These are phyloP conservation scores for Phyllotreta striolata DNA, from an alignment of 2,888 invertebrate genomes.

Conservation along the genomic window DNA sequence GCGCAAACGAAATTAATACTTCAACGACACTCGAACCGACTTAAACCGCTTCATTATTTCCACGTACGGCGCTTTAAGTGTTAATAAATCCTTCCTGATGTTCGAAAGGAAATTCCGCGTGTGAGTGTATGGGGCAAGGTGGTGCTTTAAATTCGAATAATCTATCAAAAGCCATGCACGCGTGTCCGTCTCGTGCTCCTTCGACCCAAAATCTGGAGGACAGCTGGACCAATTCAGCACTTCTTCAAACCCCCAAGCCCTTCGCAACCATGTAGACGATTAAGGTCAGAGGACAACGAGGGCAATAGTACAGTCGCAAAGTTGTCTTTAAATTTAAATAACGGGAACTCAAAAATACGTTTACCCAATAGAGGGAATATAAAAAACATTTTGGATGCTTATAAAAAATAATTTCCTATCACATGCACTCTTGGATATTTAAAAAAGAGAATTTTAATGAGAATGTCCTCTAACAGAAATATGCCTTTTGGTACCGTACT, in stretches of 20 bases:
- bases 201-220: conserved; percentile 37
- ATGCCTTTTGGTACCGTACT: conserved; percentile 7
- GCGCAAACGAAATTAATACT: neutral
- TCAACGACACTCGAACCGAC: neutral
- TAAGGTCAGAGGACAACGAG: conserved; percentile 40
- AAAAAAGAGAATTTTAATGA: neutral
- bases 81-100: too few species aligned
- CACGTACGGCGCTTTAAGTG: too few species aligned
- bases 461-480: neutral
- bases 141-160: conserved; percentile 28
- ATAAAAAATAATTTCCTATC: neutral
- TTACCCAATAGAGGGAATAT: too few species aligned
- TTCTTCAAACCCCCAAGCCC: conserved; percentile 36
- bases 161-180: conserved; percentile 42
- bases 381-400: neutral
- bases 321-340: neutral
- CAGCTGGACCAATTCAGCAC: conserved; percentile 49
- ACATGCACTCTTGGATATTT: neutral
- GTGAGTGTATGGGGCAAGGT: conserved; percentile 13
- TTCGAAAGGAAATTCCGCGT: too few species aligned
- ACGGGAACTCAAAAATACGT: neutral
- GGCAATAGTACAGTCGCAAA: conserved; percentile 20
- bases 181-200: conserved; percentile 48
- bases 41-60: too few species aligned
- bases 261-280: conserved; percentile 26